These are phyloP conservation scores for Zalophus californianus DNA, from an alignment of 2,797 vertebrate species.

Conservation along the genomic window DNA sequence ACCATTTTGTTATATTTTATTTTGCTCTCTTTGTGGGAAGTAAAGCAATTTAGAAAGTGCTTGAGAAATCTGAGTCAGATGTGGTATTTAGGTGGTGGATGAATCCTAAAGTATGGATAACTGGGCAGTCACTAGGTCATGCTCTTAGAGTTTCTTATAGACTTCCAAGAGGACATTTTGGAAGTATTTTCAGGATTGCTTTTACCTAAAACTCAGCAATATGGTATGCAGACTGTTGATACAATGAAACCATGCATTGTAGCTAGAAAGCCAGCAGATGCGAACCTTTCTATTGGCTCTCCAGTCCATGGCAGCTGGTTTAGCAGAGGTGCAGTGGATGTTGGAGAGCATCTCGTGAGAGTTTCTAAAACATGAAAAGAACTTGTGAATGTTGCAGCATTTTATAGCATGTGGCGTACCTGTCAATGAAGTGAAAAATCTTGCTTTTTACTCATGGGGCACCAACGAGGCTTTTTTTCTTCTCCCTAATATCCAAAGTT, in stretches of 20 bases:
- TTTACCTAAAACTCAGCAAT: slow-evolving; percentile 2
- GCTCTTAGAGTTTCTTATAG: neutral
- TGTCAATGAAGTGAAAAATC: neutral
- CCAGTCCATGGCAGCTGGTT: neutral
- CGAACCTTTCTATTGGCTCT: neutral
- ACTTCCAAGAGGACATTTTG: neutral
- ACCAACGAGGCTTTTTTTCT: slow-evolving; percentile 31
- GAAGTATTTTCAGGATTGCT: neutral
- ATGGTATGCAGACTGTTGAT: neutral
- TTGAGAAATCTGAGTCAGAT: neutral
- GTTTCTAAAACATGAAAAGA: neutral
- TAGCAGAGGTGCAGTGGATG: neutral
- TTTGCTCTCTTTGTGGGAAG: neutral
- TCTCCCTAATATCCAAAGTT: slow-evolving; percentile 67
- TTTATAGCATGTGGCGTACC: neutral
- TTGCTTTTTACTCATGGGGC: neutral
- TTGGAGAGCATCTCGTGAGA: neutral
- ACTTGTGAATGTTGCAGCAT: neutral
- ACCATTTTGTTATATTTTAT: neutral
- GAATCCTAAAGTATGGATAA: neutral
- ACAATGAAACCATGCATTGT: neutral
- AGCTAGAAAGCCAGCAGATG: neutral
- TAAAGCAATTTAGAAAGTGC: neutral
- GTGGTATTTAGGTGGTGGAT: neutral
- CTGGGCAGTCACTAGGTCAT: neutral